Conservation (phyloP, 2,888 invertebrate genomes). For the Diarsia rubi region DNA sequence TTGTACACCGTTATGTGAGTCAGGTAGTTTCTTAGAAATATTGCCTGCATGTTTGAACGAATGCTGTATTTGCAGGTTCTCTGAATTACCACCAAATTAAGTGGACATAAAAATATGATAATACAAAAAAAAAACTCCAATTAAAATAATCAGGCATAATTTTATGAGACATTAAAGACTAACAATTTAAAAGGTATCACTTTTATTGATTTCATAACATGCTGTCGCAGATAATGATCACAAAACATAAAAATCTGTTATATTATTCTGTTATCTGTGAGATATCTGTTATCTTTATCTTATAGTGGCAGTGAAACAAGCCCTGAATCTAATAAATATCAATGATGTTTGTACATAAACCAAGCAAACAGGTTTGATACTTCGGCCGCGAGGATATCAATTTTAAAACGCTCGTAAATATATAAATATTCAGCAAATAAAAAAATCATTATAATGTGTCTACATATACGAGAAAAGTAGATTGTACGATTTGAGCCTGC, state of each 20-base stretch:
- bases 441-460: constrained; percentile 49
- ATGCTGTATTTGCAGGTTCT: neutral
- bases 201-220: constrained; percentile 44
- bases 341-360: constrained; percentile 62
- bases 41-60: constrained; percentile 18
- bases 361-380: constrained; percentile 61
- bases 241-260: constrained; percentile 49
- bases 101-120: neutral
- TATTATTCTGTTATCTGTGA: constrained; percentile 47
- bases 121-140: neutral
- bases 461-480: constrained; percentile 53
- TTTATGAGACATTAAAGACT: constrained; percentile 7
- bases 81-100: constrained; percentile 1
- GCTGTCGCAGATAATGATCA: constrained; percentile 37
- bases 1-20: constrained; percentile 43
- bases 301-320: constrained; percentile 60
- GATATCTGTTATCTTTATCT: constrained; percentile 64
- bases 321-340: constrained; percentile 64
- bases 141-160: constrained; percentile 4
- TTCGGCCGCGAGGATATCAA: constrained; percentile 58
- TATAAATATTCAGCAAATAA: constrained; percentile 65
- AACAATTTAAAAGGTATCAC: constrained; percentile 34
- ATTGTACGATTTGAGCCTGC: constrained; percentile 57
- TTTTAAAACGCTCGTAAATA: constrained; percentile 65
- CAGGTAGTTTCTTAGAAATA: constrained; percentile 58